Conservation (phyloP, 2,797 vertebrate genomes). For the Falco berigora region DNA sequence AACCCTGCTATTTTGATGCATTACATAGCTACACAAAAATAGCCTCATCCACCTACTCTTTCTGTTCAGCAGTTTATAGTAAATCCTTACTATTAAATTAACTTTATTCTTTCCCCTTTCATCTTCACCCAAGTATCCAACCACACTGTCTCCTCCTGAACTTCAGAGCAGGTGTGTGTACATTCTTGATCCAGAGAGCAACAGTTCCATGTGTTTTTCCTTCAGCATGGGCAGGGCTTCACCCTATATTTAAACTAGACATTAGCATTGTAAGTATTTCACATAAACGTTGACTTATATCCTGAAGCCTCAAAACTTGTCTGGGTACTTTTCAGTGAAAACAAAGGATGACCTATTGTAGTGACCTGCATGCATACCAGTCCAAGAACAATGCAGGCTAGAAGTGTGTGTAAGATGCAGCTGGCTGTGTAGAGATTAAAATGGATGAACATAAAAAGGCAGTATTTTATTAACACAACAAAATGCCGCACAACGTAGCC, state of each 20-base stretch:
- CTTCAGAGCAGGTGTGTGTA: conserved; percentile 44
- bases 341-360: background rate
- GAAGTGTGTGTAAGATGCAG: background rate
- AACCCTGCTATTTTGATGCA: background rate
- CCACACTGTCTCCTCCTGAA: conserved; percentile 9
- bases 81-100: conserved; percentile 31
- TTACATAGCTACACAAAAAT: conserved; percentile 30
- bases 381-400: background rate
- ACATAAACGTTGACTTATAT: background rate
- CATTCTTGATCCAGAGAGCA: conserved; percentile 11
- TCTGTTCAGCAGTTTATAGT: conserved; percentile 15
- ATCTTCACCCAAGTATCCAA: conserved; percentile 51
- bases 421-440: background rate
- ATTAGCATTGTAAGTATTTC: background rate
- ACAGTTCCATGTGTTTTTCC: background rate
- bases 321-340: background rate
- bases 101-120: conserved; percentile 26
- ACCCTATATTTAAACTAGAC: conserved; percentile 25
- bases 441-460: background rate
- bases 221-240: background rate
- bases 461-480: conserved; percentile 16
- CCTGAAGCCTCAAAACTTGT: conserved; percentile 15
- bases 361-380: background rate
- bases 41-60: conserved; percentile 18
- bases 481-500: background rate